Evolutionary conservation across 2,888 invertebrate species (phyloP).

Genomic region (Yponomeuta plumbellus): DNA sequence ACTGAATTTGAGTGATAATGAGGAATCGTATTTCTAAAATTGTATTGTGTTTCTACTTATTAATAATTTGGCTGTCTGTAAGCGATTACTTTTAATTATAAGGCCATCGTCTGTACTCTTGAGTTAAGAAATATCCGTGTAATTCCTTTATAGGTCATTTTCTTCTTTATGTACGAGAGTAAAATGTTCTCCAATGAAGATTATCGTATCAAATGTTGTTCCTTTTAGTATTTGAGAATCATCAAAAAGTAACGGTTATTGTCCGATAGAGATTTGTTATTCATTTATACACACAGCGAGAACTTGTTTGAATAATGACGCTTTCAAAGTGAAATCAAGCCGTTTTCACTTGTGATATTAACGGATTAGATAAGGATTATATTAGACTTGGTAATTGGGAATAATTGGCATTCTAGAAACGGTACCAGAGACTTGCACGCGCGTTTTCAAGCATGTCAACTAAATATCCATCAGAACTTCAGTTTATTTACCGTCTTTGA

Average conservation of each 20-base stretch:
- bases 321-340: constrained; percentile 11
- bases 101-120: too few relatives aligned
- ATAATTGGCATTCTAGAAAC: not conserved
- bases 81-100: too few relatives aligned
- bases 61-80: too few relatives aligned
- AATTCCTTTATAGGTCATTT: too few relatives aligned
- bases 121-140: too few relatives aligned
- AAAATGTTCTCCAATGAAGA: not conserved
- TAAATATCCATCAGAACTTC: not conserved
- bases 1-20: too few relatives aligned
- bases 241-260: not conserved
- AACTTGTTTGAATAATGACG: constrained; percentile 9
- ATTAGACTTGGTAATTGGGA: constrained; percentile 2
- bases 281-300: constrained; percentile 9
- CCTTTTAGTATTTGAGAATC: not conserved
- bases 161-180: not conserved
- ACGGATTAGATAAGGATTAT: constrained; percentile 3
- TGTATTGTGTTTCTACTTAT: too few relatives aligned
- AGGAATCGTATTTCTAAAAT: too few relatives aligned
- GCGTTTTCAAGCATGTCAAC: not conserved
- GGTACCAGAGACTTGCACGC: not conserved
- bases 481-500: not conserved
- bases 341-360: constrained; percentile 12
- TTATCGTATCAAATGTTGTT: not conserved
- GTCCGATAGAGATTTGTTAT: constrained; percentile 8